Conservation (phyloP, 2,888 invertebrate species). For the Caenorhabditis sinica region DNA sequence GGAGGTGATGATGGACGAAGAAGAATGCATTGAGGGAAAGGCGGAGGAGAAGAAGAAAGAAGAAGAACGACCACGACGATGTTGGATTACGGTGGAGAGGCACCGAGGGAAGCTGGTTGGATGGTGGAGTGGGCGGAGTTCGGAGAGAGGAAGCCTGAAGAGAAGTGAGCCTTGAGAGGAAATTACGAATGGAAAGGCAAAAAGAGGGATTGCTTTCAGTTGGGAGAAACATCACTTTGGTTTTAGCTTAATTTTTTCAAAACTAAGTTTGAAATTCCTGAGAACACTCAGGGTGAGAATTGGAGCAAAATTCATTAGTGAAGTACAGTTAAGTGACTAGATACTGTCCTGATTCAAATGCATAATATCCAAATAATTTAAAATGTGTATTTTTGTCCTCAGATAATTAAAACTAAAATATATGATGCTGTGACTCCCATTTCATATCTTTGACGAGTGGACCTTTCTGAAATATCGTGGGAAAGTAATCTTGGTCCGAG, state of each 20-base stretch:
- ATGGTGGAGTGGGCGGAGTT: slow-evolving; percentile 47
- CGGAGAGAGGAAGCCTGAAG: slow-evolving; percentile 24
- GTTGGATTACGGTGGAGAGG: slow-evolving; percentile 52
- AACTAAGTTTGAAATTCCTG: neutral
- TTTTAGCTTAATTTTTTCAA: neutral
- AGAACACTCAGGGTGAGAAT: too few species aligned
- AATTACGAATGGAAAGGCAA: slow-evolving; percentile 36
- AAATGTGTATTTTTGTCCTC: too few species aligned
- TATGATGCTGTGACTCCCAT: too few species aligned
- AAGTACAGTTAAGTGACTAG: too few species aligned
- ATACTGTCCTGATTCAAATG: too few species aligned
- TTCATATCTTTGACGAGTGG: too few species aligned
- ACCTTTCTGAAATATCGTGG: too few species aligned
- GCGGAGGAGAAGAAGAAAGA: slow-evolving; percentile 33
- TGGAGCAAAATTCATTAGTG: neutral
- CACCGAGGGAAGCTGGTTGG: slow-evolving; percentile 35
- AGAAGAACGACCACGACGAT: slow-evolving; percentile 22
- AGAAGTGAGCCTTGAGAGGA: slow-evolving; percentile 34
- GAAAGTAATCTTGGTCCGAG: too few species aligned
- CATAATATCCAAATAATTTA: too few species aligned
- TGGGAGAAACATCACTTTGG: neutral
- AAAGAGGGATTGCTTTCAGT: slow-evolving; percentile 45
- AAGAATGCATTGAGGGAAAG: slow-evolving; percentile 48
- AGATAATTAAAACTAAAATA: too few species aligned
- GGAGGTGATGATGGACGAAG: slow-evolving; percentile 49